Conservation (phyloP, 2,888 invertebrate species). For the Ormia ochracea region DNA sequence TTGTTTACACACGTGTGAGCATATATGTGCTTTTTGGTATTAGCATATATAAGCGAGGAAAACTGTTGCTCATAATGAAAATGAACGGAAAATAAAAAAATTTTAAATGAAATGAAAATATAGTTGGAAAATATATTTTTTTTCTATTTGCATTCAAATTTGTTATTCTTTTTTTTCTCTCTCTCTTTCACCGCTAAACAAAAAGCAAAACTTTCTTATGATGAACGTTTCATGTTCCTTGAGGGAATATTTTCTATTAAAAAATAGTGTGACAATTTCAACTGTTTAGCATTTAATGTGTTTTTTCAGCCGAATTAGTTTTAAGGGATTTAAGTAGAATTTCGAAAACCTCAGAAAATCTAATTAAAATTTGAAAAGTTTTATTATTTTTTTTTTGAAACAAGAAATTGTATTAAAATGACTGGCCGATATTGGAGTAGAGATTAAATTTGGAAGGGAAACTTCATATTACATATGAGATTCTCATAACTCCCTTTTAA, state of each 20-base stretch:
- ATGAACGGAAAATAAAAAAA: conserved; percentile 22
- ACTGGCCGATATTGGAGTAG: too few species aligned
- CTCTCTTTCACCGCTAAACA: conserved; percentile 27
- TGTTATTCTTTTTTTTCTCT: conserved; percentile 52
- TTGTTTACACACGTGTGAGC: neutral
- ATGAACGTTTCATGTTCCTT: conserved; percentile 7
- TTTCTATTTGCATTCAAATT: conserved; percentile 47
- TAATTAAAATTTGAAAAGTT: too few species aligned
- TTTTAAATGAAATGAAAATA: conserved; percentile 3
- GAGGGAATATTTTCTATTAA: conserved; percentile 24
- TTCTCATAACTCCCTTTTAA: too few species aligned
- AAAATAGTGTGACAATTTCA: too few species aligned
- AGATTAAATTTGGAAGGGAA: too few species aligned
- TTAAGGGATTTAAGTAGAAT: too few species aligned
- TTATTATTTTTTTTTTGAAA: too few species aligned
- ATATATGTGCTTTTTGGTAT: conserved; percentile 1
- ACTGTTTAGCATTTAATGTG: too few species aligned
- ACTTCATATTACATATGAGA: too few species aligned
- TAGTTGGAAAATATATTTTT: conserved; percentile 15
- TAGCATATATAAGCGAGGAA: conserved; percentile 31
- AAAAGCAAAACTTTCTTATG: conserved; percentile 9
- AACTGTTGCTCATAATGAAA: conserved; percentile 48
- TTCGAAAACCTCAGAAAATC: too few species aligned
- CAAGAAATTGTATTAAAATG: too few species aligned
- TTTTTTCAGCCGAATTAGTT: too few species aligned